Percentiles rank a stretch among this genome's conserved stretches.
phyloP scores from a whole-genome alignment of 2,888 invertebrate species.

The Thymelicus lineola region DNA sequence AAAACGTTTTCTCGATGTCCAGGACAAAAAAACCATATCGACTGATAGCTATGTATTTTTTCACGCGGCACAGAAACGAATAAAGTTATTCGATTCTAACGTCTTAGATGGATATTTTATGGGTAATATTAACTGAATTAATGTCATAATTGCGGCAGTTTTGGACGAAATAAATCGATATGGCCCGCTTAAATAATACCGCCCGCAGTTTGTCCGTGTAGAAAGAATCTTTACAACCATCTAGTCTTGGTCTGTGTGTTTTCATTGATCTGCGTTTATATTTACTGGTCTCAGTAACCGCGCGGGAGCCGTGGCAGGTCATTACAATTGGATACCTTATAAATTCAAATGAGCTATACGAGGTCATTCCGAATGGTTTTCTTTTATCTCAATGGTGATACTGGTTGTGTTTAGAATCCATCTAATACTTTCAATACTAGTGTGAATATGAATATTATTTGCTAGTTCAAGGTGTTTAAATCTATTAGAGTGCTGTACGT shows the following conservation, averaged over 20 bases:
- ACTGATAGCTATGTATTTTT: conserved; percentile 58
- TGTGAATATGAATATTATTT: conserved; percentile 30
- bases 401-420: conserved; percentile 55
- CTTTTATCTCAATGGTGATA: conserved; percentile 63
- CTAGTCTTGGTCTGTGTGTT: conserved; percentile 59
- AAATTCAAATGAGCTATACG: conserved; percentile 62
- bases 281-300: conserved; percentile 46
- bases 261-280: conserved; percentile 53
- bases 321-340: conserved; percentile 45
- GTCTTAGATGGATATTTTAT: conserved; percentile 74
- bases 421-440: conserved; percentile 51
- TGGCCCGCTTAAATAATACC: conserved; percentile 77
- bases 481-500: conserved; percentile 9
- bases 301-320: conserved; percentile 49
- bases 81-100: conserved; percentile 78
- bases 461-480: conserved; percentile 14
- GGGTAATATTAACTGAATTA: conserved; percentile 78
- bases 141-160: conserved; percentile 82
- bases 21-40: conserved; percentile 51
- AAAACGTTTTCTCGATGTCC: conserved; percentile 47
- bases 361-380: conserved; percentile 63
- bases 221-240: conserved; percentile 60
- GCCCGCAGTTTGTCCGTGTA: conserved; percentile 67
- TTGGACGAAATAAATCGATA: conserved; percentile 82
- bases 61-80: conserved; percentile 63